These are phyloP conservation scores for Chloropsis cyanopogon DNA, from an alignment of 2,113 vertebrate species.

Conservation along the genomic window DNA sequence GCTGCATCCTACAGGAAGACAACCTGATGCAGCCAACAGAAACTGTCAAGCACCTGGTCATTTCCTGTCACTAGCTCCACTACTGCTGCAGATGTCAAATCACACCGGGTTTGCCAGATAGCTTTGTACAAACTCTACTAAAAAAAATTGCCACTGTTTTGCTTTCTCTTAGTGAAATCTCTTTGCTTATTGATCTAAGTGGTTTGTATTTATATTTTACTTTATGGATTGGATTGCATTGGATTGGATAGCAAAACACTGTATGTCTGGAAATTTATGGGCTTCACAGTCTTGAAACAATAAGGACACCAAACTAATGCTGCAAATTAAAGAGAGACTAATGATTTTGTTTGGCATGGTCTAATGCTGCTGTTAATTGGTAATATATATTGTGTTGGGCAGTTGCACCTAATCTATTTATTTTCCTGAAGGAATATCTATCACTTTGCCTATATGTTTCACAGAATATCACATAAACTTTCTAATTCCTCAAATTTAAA, in stretches of 20 bases:
- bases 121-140: background rate
- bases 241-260: background rate
- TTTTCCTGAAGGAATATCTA: background rate
- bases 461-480: background rate
- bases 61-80: conserved; percentile 1
- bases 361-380: background rate
- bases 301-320: background rate
- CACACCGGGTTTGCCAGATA: background rate
- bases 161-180: background rate
- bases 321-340: conserved; percentile 8
- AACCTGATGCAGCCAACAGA: conserved; percentile 26
- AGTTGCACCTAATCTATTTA: background rate
- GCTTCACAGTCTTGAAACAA: background rate
- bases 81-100: background rate
- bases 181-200: background rate
- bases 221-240: background rate
- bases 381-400: background rate
- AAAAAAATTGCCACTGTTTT: background rate
- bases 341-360: background rate
- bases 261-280: background rate
- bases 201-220: background rate
- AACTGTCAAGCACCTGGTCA: conserved; percentile 47
- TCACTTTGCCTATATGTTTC: background rate
- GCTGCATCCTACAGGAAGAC: conserved; percentile 60
- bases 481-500: background rate